These are phyloP conservation scores for Brachyalestes nurse DNA, from an alignment of 2,797 vertebrate genomes.

Conservation along the genomic window DNA sequence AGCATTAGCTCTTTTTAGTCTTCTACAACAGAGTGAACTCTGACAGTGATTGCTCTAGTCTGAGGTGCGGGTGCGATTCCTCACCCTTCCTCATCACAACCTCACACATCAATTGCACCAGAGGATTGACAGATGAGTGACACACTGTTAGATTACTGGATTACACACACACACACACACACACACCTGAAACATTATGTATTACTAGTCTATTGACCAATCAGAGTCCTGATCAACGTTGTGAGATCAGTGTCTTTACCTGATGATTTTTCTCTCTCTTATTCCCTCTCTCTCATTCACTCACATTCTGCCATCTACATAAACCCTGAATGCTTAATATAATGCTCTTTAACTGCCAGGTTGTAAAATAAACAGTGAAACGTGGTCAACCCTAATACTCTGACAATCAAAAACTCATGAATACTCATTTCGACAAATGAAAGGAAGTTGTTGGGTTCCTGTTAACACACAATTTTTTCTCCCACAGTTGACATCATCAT, in stretches of 20 bases:
- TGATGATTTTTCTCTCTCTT: not conserved
- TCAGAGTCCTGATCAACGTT: not conserved
- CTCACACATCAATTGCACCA: constrained; percentile 4
- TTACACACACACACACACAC: not conserved
- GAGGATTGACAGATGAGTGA: constrained; percentile 2
- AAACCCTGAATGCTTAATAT: no score
- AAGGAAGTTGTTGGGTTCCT: not conserved
- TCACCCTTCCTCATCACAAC: constrained; percentile 13
- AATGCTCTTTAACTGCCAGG: no score
- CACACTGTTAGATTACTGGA: not conserved
- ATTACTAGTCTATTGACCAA: not conserved
- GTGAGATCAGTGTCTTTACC: not conserved
- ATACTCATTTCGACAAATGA: not conserved
- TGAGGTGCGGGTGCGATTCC: constrained; percentile 4
- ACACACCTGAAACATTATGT: not conserved
- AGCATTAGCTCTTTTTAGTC: not conserved
- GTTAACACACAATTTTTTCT: not conserved
- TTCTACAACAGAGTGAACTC: constrained; percentile 7
- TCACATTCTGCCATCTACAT: not conserved
- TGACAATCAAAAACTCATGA: not conserved
- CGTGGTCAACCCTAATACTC: not conserved
- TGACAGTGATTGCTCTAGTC: constrained; percentile 21
- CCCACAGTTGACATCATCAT: not conserved
- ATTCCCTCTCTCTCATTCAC: not conserved
- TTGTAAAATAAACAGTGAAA: not conserved